Conservation (phyloP, 2,888 invertebrate species). For the Drosophila acutilabella region DNA sequence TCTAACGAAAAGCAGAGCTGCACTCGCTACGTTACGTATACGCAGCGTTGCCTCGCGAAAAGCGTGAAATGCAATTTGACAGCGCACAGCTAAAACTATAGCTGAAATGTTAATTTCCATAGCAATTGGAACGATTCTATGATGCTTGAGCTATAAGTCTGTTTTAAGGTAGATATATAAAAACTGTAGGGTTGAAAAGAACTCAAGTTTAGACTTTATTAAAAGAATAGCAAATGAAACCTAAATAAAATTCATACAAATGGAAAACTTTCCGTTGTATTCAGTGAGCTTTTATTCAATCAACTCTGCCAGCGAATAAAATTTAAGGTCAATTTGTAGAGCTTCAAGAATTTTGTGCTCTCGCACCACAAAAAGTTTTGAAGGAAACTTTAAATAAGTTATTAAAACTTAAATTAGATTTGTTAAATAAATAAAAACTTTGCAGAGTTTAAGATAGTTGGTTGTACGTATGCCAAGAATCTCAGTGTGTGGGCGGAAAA, state of each 20-base stretch:
- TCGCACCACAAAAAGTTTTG: neutral
- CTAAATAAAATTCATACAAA: no score
- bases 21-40: slow-evolving; percentile 51
- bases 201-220: no score
- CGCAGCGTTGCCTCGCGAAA: slow-evolving; percentile 48
- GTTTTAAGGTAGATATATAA: no score
- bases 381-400: neutral
- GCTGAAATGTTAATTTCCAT: slow-evolving; percentile 54
- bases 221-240: no score
- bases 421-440: neutral
- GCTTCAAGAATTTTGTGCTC: neutral
- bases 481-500: neutral
- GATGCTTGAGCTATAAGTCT: no score
- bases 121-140: slow-evolving; percentile 33
- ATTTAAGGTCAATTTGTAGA: no score
- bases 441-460: slow-evolving; percentile 1
- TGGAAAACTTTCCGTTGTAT: no score
- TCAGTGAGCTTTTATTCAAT: no score
- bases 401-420: no score
- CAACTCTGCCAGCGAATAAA: no score
- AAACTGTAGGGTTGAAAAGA: no score
- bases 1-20: neutral
- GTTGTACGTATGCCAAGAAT: neutral
- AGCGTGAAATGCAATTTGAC: slow-evolving; percentile 66
- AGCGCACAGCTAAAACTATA: slow-evolving; percentile 55